These are phyloP conservation scores for Dolichoris vasculosae DNA, from an alignment of 1,140 invertebrate genomes.

Conservation along the genomic window DNA sequence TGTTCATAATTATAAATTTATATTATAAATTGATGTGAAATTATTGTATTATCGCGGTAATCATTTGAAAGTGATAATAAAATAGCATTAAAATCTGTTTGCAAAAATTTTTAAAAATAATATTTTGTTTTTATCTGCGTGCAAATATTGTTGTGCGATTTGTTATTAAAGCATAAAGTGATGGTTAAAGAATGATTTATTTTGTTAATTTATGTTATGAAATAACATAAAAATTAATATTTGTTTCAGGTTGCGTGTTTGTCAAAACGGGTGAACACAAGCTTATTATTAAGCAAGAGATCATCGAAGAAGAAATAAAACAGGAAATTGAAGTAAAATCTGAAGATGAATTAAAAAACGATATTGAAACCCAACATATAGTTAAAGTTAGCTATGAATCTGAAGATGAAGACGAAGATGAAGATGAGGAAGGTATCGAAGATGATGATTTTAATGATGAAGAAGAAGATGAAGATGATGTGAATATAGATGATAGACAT, in stretches of 20 bases:
- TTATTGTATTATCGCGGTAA: too few relatives aligned
- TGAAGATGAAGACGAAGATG: background rate
- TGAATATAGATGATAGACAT: background rate
- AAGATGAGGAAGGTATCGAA: background rate
- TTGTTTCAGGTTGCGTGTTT: background rate
- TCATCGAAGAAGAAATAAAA: background rate
- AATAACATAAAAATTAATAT: conserved; percentile 9
- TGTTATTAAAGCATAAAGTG: too few relatives aligned
- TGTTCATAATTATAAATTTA: too few relatives aligned
- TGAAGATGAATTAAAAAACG: background rate
- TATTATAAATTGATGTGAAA: background rate
- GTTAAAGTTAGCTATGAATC: background rate
- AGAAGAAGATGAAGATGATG: background rate
- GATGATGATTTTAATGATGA: background rate
- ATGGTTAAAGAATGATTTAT: too few relatives aligned
- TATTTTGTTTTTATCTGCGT: too few relatives aligned
- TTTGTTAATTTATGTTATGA: background rate
- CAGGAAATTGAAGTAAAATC: background rate
- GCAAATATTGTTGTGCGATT: too few relatives aligned
- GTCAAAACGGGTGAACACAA: background rate
- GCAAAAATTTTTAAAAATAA: too few relatives aligned
- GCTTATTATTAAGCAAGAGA: background rate
- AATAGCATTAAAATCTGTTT: too few relatives aligned
- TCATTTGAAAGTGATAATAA: too few relatives aligned
- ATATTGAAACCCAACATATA: background rate